A percentile compares a stretch with the other conserved stretches of the same genome.
phyloP scores from a whole-genome alignment of 2,888 invertebrate genomes.

The Rhopalosiphum nymphaeae region DNA sequence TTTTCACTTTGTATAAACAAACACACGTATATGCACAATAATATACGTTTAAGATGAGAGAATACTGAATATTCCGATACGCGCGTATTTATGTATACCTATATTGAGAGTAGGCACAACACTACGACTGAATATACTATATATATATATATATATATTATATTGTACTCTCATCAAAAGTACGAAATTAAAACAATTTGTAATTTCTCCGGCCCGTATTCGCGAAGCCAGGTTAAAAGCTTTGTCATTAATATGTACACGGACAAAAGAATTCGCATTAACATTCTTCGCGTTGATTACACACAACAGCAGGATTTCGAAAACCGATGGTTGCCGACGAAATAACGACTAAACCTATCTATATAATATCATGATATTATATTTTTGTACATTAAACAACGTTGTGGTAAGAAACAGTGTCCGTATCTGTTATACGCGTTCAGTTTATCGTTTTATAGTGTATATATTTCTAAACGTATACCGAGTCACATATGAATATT shows the following conservation, averaged over 20 bases:
- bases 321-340: neutral
- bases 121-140: neutral
- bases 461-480: constrained; percentile 2
- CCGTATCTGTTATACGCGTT: neutral
- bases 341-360: neutral
- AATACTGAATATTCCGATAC: constrained; percentile 31
- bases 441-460: constrained; percentile 10
- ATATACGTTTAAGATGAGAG: constrained; percentile 43
- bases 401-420: neutral
- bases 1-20: constrained; percentile 33
- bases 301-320: neutral
- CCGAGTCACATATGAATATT: constrained; percentile 25
- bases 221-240: neutral
- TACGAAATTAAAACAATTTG: constrained; percentile 56
- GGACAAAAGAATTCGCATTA: constrained; percentile 46
- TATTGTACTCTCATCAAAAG: constrained; percentile 19
- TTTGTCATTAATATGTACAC: constrained; percentile 24
- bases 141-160: neutral
- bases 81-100: neutral
- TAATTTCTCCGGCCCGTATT: neutral
- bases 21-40: neutral
- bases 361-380: neutral
- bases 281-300: constrained; percentile 4
- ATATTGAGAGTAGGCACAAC: neutral
- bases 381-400: neutral